Percentiles rank a stretch among this genome's conserved stretches.
phyloP scores from a whole-genome alignment of 2,113 vertebrate genomes.

The Gnathonemus echidnorhynchus region DNA sequence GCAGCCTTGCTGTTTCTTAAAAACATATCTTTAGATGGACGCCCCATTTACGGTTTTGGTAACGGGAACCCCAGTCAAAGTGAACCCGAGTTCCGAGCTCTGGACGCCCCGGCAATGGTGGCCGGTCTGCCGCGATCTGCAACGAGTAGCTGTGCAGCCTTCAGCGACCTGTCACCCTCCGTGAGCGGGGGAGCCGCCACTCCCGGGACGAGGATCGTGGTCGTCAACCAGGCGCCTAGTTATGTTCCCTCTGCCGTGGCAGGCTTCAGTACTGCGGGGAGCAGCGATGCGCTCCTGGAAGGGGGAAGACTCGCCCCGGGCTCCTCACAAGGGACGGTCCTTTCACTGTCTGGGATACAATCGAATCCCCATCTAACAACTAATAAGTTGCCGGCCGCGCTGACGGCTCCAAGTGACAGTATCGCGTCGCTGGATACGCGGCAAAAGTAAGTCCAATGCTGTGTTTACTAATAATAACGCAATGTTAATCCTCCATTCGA shows the following conservation, averaged over 20 bases:
- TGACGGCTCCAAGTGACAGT: conserved; percentile 37
- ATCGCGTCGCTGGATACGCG: conserved; percentile 57
- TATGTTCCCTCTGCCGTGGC: conserved; percentile 30
- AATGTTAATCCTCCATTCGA: not conserved
- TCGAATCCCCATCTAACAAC: conserved; percentile 27
- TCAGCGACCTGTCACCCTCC: conserved; percentile 43
- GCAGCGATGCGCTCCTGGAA: conserved; percentile 57
- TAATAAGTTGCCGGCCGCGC: conserved; percentile 45
- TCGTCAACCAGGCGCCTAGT: conserved; percentile 33
- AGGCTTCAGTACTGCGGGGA: conserved; percentile 23
- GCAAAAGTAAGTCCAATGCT: conserved; percentile 69
- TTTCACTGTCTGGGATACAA: conserved; percentile 41
- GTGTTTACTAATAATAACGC: not conserved
- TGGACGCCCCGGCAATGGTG: conserved; percentile 32
- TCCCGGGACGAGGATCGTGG: conserved; percentile 38
- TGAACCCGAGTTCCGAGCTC: conserved; percentile 31
- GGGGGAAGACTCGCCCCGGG: conserved; percentile 38
- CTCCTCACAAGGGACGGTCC: conserved; percentile 43
- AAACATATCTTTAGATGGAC: conserved; percentile 86
- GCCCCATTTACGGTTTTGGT: conserved; percentile 55
- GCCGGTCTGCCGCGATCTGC: conserved; percentile 29
- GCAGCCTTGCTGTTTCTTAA: conserved; percentile 82
- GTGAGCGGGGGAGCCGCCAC: conserved; percentile 26
- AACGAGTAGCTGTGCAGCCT: conserved; percentile 31
- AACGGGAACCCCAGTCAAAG: conserved; percentile 43